Evolutionary conservation across 23 tunicate genomes (phyloP).

Genomic region (Pegea sp.): DNA sequence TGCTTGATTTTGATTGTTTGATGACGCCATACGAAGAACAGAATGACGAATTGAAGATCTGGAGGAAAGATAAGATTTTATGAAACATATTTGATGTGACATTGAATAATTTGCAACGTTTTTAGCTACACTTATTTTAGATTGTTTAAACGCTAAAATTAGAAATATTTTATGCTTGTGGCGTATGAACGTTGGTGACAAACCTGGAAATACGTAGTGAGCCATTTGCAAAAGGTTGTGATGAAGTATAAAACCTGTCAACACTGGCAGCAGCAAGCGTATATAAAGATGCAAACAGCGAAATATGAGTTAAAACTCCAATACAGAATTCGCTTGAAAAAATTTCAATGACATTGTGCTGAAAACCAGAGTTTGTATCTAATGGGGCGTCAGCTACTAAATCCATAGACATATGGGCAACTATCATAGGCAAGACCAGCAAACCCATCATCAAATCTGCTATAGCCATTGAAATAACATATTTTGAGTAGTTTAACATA

Average conservation of each 20-base stretch:
- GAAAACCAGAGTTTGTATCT: background rate
- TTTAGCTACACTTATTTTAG: too few species aligned
- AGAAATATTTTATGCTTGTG: background rate
- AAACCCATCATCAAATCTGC: constrained; percentile 64
- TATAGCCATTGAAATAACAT: constrained; percentile 61
- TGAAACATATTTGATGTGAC: too few species aligned
- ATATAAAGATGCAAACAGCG: constrained; percentile 53
- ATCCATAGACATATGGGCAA: constrained; percentile 11
- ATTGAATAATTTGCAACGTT: too few species aligned
- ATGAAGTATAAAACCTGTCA: constrained; percentile 62
- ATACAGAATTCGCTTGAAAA: constrained; percentile 1
- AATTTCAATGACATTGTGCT: background rate
- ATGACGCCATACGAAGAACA: background rate
- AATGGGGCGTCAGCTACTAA: background rate
- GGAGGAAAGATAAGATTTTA: too few species aligned
- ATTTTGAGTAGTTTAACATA: constrained; percentile 68
- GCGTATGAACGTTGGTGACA: background rate
- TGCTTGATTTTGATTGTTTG: background rate
- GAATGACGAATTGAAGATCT: constrained; percentile 12
- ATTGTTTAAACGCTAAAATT: background rate
- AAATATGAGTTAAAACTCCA: constrained; percentile 22
- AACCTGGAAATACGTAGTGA: constrained; percentile 28
- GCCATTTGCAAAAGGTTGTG: constrained; percentile 17
- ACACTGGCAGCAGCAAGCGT: constrained; percentile 68
- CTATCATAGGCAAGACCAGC: constrained; percentile 34